Evolutionary conservation across 2,888 invertebrate genomes (phyloP), one percentile per base, ranked within the genome.

Genomic region (Microctonus hyperodae): DNA sequence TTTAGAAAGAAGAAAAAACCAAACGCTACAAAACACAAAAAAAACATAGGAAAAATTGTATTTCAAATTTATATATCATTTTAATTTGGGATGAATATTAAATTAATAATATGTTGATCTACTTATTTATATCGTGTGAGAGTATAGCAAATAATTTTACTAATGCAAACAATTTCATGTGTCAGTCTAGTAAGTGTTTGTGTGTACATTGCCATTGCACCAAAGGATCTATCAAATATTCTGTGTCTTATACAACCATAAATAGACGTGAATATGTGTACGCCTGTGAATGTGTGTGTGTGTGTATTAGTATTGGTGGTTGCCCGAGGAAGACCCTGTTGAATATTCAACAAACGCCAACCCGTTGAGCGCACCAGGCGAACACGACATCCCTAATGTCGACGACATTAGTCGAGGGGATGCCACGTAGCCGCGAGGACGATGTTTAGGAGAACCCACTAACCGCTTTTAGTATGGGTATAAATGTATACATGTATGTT

Each of bases 281-380:
- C 37, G 57, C 58, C 67, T 65, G 35, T 68, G 65, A 3, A 23
- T 28, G 50, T 48, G 13, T 59, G n/a, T 20, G 40, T 51, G 37
- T 35, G 51, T 48, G 55, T 60, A 68, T 65, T 35, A 67, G 65
- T 60, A 68, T 65, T 35, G 66, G 65, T 16, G 64, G 61, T 67
- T 68, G 69, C 61, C 48, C 60, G 20, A 16, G 74, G 74, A 75
- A 75, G 73, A 72, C 76, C 78, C 6, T 63, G 75, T 77, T 82
- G 81, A 82, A 82, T 82, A 82, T 82, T 82, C 80, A 82, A 75
- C 64, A 69, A 44, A 44, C 44, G 63, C 67, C 75, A 73, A 75
- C 70, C 61, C 74, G 77, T 76, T 72, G 73, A 76, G 69, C 59
- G 68, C 59, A 62, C 66, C 62, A 51, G 70, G 65, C 69, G 68